These are phyloP conservation scores for Leptobrachium leishanense DNA, from an alignment of 2,113 vertebrate species.

Conservation along the genomic window DNA sequence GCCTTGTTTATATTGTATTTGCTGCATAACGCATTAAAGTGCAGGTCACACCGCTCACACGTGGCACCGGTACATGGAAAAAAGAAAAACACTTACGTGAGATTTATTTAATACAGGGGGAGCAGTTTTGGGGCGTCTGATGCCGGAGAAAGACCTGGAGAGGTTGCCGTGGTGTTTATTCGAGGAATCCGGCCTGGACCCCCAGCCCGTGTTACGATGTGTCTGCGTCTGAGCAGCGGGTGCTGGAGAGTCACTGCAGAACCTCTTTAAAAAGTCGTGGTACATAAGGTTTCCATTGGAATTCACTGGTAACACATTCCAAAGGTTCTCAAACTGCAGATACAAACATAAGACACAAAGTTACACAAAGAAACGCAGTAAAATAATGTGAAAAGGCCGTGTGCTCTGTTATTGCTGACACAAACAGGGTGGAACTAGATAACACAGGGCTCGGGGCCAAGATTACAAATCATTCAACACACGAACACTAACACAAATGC, in stretches of 20 bases:
- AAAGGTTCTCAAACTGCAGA: slow-evolving; percentile 70
- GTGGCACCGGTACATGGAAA: no score
- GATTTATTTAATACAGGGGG: slow-evolving; percentile 39
- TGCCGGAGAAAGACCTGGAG: fast-evolving
- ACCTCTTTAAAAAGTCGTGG: slow-evolving; percentile 64
- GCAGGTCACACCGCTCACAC: no score
- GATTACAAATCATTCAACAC: no score
- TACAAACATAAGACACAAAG: not conserved
- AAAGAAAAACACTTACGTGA: slow-evolving; percentile 48
- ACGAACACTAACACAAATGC: no score
- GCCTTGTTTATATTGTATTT: no score
- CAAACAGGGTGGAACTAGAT: no score
- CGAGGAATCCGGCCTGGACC: not conserved
- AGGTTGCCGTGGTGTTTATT: not conserved
- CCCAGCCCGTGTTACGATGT: not conserved
- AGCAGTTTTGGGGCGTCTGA: slow-evolving; percentile 35
- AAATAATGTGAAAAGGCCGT: no score
- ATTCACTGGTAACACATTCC: slow-evolving; percentile 61
- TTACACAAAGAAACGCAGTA: no score
- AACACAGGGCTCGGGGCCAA: no score
- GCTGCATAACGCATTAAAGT: no score
- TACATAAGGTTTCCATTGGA: slow-evolving; percentile 59
- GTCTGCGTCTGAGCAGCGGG: not conserved
- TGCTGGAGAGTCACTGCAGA: slow-evolving; percentile 24
- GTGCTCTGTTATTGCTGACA: no score